These are phyloP conservation scores for Rhincodon typus DNA, from an alignment of 2,797 vertebrate genomes.

Conservation along the genomic window DNA sequence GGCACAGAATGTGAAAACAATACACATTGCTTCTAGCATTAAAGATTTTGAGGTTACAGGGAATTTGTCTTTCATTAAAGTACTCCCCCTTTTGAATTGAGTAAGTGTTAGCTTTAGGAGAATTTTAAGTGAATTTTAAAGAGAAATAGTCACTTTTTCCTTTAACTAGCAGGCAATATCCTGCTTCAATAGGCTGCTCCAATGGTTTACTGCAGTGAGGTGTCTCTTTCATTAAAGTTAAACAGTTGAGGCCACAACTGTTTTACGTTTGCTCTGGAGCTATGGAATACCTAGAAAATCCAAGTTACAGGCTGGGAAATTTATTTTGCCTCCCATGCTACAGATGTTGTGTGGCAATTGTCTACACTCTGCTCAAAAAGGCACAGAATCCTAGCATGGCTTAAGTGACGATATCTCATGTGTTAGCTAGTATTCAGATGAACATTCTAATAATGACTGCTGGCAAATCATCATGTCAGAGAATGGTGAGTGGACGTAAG, in stretches of 20 bases:
- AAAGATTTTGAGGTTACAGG: not conserved
- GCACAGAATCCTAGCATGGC: not conserved
- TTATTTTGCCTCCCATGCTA: not conserved
- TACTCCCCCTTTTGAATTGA: not conserved
- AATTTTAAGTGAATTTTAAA: not conserved
- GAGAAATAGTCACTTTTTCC: not conserved
- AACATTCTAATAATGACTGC: not conserved
- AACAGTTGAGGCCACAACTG: not conserved
- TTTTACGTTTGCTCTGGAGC: not conserved
- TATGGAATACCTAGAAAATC: not conserved
- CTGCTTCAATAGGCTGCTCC: not conserved
- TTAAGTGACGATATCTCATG: not conserved
- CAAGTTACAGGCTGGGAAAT: not conserved
- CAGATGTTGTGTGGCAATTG: not conserved
- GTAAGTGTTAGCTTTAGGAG: not conserved
- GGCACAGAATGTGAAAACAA: not conserved
- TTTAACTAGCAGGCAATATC: not conserved
- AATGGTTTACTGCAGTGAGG: not conserved
- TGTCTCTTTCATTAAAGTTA: not conserved
- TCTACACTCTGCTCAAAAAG: not conserved
- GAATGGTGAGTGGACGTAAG: not conserved
- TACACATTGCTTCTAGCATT: not conserved
- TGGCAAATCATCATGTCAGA: not conserved
- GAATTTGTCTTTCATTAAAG: not conserved
- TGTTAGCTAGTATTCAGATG: not conserved